Conservation (phyloP, 2,797 vertebrate genomes). For the Apogon hyalosoma region DNA sequence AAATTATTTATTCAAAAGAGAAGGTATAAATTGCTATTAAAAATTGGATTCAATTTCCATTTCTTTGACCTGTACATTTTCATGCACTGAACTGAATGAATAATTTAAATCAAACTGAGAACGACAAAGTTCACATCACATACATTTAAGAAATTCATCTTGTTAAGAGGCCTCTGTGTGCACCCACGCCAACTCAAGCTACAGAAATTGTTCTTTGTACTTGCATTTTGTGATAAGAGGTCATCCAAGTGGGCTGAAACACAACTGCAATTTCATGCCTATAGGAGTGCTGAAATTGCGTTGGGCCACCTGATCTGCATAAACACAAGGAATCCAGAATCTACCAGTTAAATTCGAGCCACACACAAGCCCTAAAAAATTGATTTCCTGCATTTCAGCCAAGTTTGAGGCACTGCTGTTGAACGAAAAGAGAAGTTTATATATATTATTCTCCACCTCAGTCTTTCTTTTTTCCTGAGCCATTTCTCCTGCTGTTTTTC, state of each 20-base stretch:
- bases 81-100: background rate
- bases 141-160: slow-evolving; percentile 17
- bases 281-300: slow-evolving; percentile 28
- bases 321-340: slow-evolving; percentile 7
- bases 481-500: background rate
- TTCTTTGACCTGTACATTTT: slow-evolving; percentile 17
- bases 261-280: slow-evolving; percentile 18
- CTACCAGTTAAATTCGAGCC: slow-evolving; percentile 3
- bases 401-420: background rate
- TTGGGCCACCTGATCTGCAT: slow-evolving; percentile 39
- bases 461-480: background rate
- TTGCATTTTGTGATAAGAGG: slow-evolving; percentile 19
- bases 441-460: background rate
- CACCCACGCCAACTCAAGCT: slow-evolving; percentile 12
- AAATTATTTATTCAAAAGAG: slow-evolving; percentile 8
- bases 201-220: slow-evolving; percentile 24
- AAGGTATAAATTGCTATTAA: background rate
- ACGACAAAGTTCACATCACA: slow-evolving; percentile 1
- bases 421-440: background rate
- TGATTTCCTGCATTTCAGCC: background rate
- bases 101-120: slow-evolving; percentile 24
- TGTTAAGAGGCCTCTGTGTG: slow-evolving; percentile 6
- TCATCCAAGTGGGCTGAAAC: slow-evolving; percentile 19
- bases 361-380: slow-evolving; percentile 9
- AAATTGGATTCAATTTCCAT: slow-evolving; percentile 5